Conservation (phyloP, 2,888 invertebrate genomes). For the Digitonthophagus gazella region DNA sequence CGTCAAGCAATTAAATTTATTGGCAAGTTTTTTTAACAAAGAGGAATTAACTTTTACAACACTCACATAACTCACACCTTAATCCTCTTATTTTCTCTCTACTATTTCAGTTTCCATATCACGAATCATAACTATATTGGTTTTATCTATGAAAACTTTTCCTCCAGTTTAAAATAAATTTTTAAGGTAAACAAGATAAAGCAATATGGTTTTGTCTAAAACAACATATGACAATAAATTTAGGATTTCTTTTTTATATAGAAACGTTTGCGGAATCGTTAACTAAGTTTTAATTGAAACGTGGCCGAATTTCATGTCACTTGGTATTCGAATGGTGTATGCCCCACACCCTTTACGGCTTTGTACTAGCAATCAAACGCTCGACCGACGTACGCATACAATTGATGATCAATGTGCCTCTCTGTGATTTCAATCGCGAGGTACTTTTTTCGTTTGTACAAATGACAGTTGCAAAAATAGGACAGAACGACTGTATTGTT, state of each 20-base stretch:
- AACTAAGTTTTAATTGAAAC: not conserved
- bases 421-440: not conserved
- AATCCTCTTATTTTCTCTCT: too few species aligned
- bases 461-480: not conserved
- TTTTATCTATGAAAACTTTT: too few species aligned
- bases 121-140: too few species aligned
- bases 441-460: not conserved
- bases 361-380: not conserved
- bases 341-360: not conserved
- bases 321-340: not conserved
- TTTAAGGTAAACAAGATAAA: too few species aligned
- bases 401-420: not conserved
- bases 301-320: not conserved
- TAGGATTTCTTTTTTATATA: not conserved
- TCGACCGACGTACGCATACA: not conserved
- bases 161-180: too few species aligned
- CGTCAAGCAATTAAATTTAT: not conserved
- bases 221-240: not conserved
- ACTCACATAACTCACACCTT: too few species aligned
- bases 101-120: too few species aligned
- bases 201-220: too few species aligned
- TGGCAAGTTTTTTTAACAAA: not conserved
- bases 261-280: not conserved
- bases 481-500: not conserved
- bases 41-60: not conserved